A percentile compares a stretch with the other conserved stretches of the same genome.
Conservation (phyloP, 2,888 invertebrate species). For the Allacma fusca region DNA sequence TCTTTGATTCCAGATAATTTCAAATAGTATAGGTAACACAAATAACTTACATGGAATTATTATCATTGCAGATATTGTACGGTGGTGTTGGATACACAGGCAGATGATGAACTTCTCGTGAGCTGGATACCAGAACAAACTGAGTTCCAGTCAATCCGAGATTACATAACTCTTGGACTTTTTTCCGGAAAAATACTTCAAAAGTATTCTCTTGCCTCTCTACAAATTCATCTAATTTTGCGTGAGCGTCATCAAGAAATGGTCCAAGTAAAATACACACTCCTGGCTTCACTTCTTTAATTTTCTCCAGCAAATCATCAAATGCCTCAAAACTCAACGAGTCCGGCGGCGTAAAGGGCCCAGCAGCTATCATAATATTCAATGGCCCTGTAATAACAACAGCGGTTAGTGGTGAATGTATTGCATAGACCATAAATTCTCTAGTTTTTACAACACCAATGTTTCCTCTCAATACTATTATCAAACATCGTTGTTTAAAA, state of each 20-base stretch:
- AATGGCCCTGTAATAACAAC: conserved; percentile 41
- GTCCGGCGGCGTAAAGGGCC: conserved; percentile 83
- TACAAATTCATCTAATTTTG: conserved; percentile 69
- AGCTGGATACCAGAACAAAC: conserved; percentile 78
- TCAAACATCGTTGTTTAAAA: not conserved
- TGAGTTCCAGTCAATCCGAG: conserved; percentile 69
- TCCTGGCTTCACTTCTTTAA: conserved; percentile 76
- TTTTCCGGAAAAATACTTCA: conserved; percentile 77
- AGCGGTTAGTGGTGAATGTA: not conserved
- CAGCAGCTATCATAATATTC: conserved; percentile 69
- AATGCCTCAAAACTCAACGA: conserved; percentile 83
- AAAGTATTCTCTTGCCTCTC: conserved; percentile 73
- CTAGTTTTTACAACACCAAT: no score
- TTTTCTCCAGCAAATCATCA: conserved; percentile 76
- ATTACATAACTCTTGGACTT: conserved; percentile 73
- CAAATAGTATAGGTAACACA: no score
- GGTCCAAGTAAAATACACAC: conserved; percentile 85
- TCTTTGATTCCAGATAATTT: no score
- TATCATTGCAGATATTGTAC: conserved; percentile 64
- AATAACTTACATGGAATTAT: conserved; percentile 24
- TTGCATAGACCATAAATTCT: no score
- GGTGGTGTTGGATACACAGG: conserved; percentile 86
- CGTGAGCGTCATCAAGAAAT: conserved; percentile 78
- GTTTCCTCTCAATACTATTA: no score
- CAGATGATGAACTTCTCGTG: conserved; percentile 79